Base-by-base conservation (phyloP, 92 coral and sea anemone genomes). In the Actinostola sp. region DNA sequence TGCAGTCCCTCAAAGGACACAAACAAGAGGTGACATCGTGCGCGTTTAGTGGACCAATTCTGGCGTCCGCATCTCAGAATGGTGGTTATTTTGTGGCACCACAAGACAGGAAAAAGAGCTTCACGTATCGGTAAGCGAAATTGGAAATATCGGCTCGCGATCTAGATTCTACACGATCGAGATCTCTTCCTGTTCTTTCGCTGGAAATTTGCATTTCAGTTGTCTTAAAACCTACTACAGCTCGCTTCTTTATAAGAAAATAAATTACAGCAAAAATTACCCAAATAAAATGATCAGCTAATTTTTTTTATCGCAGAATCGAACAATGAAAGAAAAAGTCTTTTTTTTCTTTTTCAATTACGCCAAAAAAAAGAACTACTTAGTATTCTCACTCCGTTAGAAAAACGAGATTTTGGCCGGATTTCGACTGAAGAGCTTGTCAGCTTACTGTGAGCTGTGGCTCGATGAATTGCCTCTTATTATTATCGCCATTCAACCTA, bases 11-110 rank as follows among this genome's bases (percentile, higher is more conserved):
- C 7, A 45, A 63, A 56, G 80, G 78, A 1, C 99, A 95, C 50
- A 65, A 82, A 1, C 76, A 71, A 25, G 93, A 85, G 38, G 92
- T 95, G 15, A 91, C 95, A 1, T 51, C 86, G 8, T 87, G 92
- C 30, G 57, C 94, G 28, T 95, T 95, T 60, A 82, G 84, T 30
- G 92, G 89, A 2, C 78, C 87, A 20, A 82, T 90, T 46, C 83
- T 95, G 84, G 99, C 99, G 8, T 73, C 97, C 12, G 75, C 90
- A 45, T 95, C 99, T 0, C 78, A 64, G 44, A 97, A 92, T 58
- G 89, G 86, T 6, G 75, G 97, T 95, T 13, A 57, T 79, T 43
- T 66, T 95, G 57, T 95, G 99, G 99, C 89, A 91, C 58, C 74
- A 95, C 44, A 77, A 88, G 17, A 82, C 66, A 10, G 93, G 97